Evolutionary conservation across 2,797 vertebrate species (phyloP).

Genomic region (Muscicapa comitata): DNA sequence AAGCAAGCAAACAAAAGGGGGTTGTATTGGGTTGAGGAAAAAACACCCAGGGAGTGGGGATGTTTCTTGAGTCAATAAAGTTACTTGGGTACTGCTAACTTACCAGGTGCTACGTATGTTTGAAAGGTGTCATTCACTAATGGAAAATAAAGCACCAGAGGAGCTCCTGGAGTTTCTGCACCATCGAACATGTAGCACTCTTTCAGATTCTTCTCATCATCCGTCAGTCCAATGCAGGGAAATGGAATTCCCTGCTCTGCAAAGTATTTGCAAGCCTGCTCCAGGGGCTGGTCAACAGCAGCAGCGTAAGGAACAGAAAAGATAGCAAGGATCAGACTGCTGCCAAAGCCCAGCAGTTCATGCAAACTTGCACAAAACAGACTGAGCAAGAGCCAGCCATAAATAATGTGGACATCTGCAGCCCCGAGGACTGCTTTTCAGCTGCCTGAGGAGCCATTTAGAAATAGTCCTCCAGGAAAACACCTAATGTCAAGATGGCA

Average conservation of each 20-base stretch:
- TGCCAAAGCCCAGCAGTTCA: not conserved
- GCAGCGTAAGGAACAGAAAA: not conserved
- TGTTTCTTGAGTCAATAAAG: not conserved
- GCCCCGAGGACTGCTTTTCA: not conserved
- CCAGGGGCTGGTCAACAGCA: constrained; percentile 72
- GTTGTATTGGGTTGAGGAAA: not conserved
- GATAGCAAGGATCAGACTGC: not conserved
- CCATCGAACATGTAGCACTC: constrained; percentile 83
- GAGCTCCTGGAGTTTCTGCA: constrained; percentile 70
- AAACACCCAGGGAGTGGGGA: not conserved
- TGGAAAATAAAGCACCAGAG: constrained; percentile 83
- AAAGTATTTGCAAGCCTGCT: constrained; percentile 79
- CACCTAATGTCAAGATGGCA: not conserved
- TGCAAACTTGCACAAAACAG: not conserved
- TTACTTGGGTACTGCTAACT: not conserved
- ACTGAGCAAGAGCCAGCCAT: not conserved
- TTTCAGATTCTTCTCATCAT: constrained; percentile 70
- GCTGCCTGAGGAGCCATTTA: not conserved
- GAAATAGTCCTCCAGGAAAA: not conserved
- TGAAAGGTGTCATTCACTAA: constrained; percentile 80
- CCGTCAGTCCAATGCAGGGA: constrained; percentile 70
- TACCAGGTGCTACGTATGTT: constrained; percentile 81
- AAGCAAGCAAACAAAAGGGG: not conserved
- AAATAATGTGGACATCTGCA: not conserved
- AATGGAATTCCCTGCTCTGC: constrained; percentile 76